phyloP scores from a whole-genome alignment of 2,888 invertebrate genomes.

The Scelioninae gen. 1 region DNA sequence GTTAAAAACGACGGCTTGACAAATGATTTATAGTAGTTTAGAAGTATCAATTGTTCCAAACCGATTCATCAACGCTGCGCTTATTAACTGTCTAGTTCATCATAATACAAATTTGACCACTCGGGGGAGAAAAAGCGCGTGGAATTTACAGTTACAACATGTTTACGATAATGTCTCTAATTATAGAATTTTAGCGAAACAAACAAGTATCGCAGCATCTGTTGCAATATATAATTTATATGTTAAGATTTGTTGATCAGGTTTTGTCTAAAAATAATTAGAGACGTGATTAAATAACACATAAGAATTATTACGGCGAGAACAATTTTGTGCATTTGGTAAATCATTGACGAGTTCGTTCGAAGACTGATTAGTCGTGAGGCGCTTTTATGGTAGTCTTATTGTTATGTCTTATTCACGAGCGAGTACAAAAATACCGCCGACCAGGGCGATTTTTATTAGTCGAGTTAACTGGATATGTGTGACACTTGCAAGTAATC shows the following conservation, averaged over 20 bases:
- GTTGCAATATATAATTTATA: too few relatives aligned
- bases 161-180: too few relatives aligned
- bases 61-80: too few relatives aligned
- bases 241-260: constrained; percentile 26
- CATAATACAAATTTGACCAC: too few relatives aligned
- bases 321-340: constrained; percentile 26
- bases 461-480: constrained; percentile 54
- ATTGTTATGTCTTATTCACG: constrained; percentile 43
- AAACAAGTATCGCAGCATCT: too few relatives aligned
- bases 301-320: constrained; percentile 29
- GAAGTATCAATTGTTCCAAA: too few relatives aligned
- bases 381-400: constrained; percentile 40
- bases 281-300: constrained; percentile 3
- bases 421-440: constrained; percentile 41
- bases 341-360: constrained; percentile 37
- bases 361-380: constrained; percentile 37
- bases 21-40: too few relatives aligned
- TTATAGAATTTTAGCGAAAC: too few relatives aligned
- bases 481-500: constrained; percentile 51
- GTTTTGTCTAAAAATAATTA: constrained; percentile 17
- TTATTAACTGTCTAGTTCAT: too few relatives aligned
- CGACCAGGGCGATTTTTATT: constrained; percentile 44
- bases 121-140: too few relatives aligned
- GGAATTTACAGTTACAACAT: too few relatives aligned
- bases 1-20: too few relatives aligned